Evolutionary conservation across 1,140 invertebrate species (phyloP).

Genomic region (Ooceraea biroi): DNA sequence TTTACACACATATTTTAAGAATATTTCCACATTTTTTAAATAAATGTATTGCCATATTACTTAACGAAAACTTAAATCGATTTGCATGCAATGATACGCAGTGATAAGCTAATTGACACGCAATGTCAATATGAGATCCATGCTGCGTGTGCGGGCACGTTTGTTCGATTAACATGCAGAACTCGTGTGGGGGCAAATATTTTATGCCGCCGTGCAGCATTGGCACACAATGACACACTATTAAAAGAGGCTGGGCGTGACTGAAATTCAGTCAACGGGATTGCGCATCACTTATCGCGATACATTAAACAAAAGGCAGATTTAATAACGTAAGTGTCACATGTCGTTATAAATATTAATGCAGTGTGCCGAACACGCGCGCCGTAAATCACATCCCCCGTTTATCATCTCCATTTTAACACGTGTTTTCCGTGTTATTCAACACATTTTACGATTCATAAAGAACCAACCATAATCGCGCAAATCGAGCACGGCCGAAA

Average conservation of each 20-base stretch:
- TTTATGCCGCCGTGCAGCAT: constrained; percentile 63
- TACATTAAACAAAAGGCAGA: constrained; percentile 4
- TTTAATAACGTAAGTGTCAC: constrained; percentile 35
- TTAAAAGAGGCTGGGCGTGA: constrained; percentile 78
- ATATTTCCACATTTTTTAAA: background rate
- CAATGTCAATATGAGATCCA: constrained; percentile 63
- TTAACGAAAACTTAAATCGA: constrained; percentile 13
- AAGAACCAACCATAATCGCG: constrained; percentile 46
- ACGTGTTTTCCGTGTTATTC: constrained; percentile 29
- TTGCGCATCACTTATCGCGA: constrained; percentile 15
- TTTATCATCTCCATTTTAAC: constrained; percentile 8
- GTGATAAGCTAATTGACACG: background rate
- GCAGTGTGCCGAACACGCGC: background rate
- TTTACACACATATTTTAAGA: background rate
- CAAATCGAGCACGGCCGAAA: constrained; percentile 62
- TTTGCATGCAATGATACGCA: background rate
- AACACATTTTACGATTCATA: constrained; percentile 38
- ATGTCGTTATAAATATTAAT: constrained; percentile 42
- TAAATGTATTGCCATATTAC: background rate
- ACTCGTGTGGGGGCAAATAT: constrained; percentile 74
- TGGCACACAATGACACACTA: constrained; percentile 78
- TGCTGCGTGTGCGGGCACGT: constrained; percentile 55
- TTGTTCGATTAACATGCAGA: constrained; percentile 75
- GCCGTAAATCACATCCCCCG: background rate
- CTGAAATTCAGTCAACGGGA: constrained; percentile 66